Evolutionary conservation across 2,888 invertebrate species (phyloP).

Genomic region (Melikaiella ostensackeni): DNA sequence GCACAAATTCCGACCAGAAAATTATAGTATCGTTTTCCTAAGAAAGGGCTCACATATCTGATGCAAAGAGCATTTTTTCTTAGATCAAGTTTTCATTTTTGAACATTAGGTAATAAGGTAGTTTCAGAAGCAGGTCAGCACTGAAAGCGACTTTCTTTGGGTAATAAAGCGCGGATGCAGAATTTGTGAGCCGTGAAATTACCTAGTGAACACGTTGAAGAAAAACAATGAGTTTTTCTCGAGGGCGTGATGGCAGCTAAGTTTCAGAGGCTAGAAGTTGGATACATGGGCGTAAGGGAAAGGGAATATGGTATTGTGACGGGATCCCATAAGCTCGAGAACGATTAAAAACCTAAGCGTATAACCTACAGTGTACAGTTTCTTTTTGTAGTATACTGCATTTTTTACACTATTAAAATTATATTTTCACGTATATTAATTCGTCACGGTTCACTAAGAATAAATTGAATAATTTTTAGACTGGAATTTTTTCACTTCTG

Average conservation of each 20-base stretch:
- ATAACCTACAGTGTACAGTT: conserved; percentile 44
- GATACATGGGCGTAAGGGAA: conserved; percentile 44
- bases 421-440: background rate
- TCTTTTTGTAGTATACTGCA: conserved; percentile 41
- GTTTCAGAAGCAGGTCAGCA: conserved; percentile 54
- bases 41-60: background rate
- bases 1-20: too few relatives aligned
- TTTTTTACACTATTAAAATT: background rate
- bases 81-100: background rate
- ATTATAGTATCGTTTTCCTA: too few relatives aligned
- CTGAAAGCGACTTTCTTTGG: conserved; percentile 55
- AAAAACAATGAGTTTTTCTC: conserved; percentile 56
- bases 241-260: conserved; percentile 47
- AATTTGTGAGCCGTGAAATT: conserved; percentile 61
- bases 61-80: background rate
- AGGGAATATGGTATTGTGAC: conserved; percentile 56
- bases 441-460: background rate
- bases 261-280: conserved; percentile 44
- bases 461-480: too few relatives aligned
- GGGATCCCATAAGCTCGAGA: conserved; percentile 57
- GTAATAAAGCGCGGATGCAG: conserved; percentile 57
- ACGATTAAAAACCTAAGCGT: conserved; percentile 62
- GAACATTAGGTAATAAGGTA: conserved; percentile 53
- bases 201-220: conserved; percentile 52
- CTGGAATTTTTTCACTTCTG: too few relatives aligned